Evolutionary conservation across 2,797 vertebrate genomes (phyloP), one percentile per base, ranked within the genome.

Genomic region (Phyllotis vaccarum): DNA sequence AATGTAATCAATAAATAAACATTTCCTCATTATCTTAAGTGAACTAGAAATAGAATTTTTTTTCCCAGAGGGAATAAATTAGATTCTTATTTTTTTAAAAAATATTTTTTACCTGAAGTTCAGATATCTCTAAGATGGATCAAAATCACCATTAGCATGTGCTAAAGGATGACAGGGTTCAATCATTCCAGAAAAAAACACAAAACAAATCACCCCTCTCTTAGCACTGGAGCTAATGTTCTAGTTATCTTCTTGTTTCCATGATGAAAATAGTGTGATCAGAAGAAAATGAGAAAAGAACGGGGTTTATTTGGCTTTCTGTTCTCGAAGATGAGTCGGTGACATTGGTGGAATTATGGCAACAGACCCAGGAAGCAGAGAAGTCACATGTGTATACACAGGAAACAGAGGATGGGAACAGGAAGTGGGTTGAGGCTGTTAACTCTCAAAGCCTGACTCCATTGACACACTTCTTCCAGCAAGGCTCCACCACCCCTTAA

Each of bases 101-200:
- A n/a, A 91, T 60, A 66, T 83, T 91, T 93, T 62, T 82, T 68
- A 78, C 68, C 90, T 97, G 93, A 43, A 66, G 19, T 14, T 93
- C 49, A 86, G 76, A 88, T 70, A 52, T 24, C 68, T 75, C 89
- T 80, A 37, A 89, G 29, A 66, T 64, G 27, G 17, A 66, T 83
- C 40, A 58, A 11, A 60, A 62, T 93, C 34, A 78, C 12, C 16
- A 94, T 49, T 9, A 75, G 60, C 5, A 34, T 68, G 56, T 58
- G 11, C 37, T 74, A 92, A 68, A 89, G 34, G 52, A 31, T 76
- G 92, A 46, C 75, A 49, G 82, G 54, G 83, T 91, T 91, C 31
- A 78, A 16, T 86, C 29, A 78, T 64, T 90, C 8, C 22, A 82
- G 34, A 54, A 21, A 40, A 58, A 16, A 40, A 79, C 6, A 27